These are phyloP conservation scores for Thaleichthys pacificus DNA, from an alignment of 2,797 vertebrate species.

Conservation along the genomic window DNA sequence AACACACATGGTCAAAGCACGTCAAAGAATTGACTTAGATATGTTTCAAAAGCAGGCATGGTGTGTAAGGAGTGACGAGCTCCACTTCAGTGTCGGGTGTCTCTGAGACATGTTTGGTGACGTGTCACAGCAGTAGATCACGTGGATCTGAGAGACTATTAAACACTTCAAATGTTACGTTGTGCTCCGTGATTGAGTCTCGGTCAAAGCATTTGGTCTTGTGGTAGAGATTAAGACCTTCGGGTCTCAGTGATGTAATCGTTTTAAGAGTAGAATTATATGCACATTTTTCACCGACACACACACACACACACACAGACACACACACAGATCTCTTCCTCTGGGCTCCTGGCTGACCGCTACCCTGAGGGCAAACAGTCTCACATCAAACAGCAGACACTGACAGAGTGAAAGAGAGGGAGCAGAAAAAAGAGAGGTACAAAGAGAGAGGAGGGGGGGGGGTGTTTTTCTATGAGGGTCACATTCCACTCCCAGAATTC, in stretches of 20 bases:
- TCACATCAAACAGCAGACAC: neutral
- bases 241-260: slow-evolving; percentile 34
- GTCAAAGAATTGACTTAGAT: no score
- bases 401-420: slow-evolving; percentile 6
- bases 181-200: neutral
- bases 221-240: slow-evolving; percentile 16
- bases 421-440: slow-evolving; percentile 13
- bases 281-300: no score
- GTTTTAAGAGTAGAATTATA: slow-evolving; percentile 14
- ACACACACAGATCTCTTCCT: slow-evolving; percentile 1
- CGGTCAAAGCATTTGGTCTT: slow-evolving; percentile 33
- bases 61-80: neutral
- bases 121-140: no score
- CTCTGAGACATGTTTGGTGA: no score
- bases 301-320: no score
- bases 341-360: neutral
- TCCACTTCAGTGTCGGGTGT: no score
- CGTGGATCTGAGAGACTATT: no score
- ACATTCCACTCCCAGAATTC: slow-evolving; percentile 50
- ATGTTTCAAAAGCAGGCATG: neutral
- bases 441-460: slow-evolving; percentile 8
- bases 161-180: neutral
- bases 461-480: slow-evolving; percentile 35
- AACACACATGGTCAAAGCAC: neutral
- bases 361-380: slow-evolving; percentile 23